These are phyloP conservation scores for Scelioninae gen. 2 DNA, from an alignment of 2,888 invertebrate genomes.

Conservation along the genomic window DNA sequence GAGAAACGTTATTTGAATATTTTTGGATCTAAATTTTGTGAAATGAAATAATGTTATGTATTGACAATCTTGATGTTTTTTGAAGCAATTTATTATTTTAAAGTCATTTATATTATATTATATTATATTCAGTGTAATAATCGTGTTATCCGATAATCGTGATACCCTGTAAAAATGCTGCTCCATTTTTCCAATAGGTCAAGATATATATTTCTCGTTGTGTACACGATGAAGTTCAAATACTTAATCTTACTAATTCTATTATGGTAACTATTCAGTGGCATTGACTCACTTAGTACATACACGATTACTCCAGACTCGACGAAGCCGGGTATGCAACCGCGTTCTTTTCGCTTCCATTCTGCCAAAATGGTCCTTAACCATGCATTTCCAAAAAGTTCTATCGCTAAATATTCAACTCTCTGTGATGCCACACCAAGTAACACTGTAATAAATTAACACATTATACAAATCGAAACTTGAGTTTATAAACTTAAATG, in stretches of 20 bases:
- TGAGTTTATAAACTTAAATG: too few species aligned
- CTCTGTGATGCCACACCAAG: slow-evolving; percentile 96
- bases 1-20: too few species aligned
- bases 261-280: slow-evolving; percentile 43
- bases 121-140: not conserved
- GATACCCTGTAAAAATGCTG: not conserved
- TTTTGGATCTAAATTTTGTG: too few species aligned
- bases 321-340: slow-evolving; percentile 86
- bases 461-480: too few species aligned
- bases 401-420: slow-evolving; percentile 87
- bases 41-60: too few species aligned
- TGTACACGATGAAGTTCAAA: slow-evolving; percentile 41
- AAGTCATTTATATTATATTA: too few species aligned
- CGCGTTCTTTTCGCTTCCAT: slow-evolving; percentile 87
- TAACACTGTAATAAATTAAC: slow-evolving; percentile 82
- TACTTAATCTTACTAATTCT: slow-evolving; percentile 50
- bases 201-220: slow-evolving; percentile 47
- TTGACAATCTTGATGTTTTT: too few species aligned
- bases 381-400: slow-evolving; percentile 87
- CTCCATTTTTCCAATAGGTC: slow-evolving; percentile 42
- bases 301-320: slow-evolving; percentile 91
- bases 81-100: too few species aligned
- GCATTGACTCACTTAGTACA: slow-evolving; percentile 84
- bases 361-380: slow-evolving; percentile 84
- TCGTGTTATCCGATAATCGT: not conserved